These are phyloP conservation scores for Rhagonycha fulva DNA, from an alignment of 2,888 invertebrate genomes.

Conservation along the genomic window DNA sequence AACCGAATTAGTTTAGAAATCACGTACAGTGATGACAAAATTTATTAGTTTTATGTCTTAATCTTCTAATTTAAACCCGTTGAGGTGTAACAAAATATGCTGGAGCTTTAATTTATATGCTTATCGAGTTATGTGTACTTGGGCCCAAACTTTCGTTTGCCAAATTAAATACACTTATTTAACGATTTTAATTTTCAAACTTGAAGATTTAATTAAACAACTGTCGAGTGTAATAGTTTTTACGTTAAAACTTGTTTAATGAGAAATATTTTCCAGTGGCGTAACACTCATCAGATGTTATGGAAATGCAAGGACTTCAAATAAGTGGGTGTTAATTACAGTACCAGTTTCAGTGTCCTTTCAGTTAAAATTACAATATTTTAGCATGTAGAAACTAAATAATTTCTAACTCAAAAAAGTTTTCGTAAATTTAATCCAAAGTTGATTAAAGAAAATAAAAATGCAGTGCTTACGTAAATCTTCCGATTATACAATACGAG, in stretches of 20 bases:
- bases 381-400: not conserved
- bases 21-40: conserved; percentile 19
- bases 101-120: not conserved
- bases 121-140: not conserved
- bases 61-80: conserved; percentile 7
- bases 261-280: not conserved
- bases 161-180: not conserved
- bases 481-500: not conserved
- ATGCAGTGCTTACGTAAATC: not conserved
- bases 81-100: not conserved
- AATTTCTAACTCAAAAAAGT: not conserved
- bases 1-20: conserved; percentile 21
- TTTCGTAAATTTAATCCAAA: not conserved
- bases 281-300: not conserved
- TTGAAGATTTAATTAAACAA: not conserved
- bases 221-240: not conserved
- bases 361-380: no score
- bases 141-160: not conserved
- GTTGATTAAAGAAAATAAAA: not conserved
- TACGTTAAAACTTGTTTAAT: not conserved
- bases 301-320: no score
- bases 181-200: not conserved
- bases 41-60: conserved; percentile 27
- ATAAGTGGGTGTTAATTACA: no score
- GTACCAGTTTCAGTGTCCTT: no score